Conservation (phyloP, 2,888 invertebrate species). For the Habrosyne pyritoides region DNA sequence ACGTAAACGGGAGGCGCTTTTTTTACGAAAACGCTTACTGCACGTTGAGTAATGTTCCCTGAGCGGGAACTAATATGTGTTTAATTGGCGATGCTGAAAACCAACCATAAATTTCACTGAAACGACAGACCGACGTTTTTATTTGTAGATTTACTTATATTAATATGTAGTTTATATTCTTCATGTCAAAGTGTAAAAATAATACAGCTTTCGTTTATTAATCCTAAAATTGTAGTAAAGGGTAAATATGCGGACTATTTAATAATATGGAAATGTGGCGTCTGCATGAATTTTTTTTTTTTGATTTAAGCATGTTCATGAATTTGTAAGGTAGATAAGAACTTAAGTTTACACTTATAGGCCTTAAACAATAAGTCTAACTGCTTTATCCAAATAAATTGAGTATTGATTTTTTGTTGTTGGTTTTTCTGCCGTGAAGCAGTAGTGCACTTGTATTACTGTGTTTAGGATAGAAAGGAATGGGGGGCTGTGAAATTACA, state of each 20-base stretch:
- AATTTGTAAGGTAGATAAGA: too few species aligned
- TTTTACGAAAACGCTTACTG: constrained; percentile 35
- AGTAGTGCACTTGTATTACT: too few species aligned
- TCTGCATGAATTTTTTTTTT: neutral
- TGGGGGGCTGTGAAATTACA: too few species aligned
- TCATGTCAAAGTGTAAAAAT: constrained; percentile 2
- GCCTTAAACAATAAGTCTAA: too few species aligned
- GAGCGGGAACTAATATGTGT: constrained; percentile 41
- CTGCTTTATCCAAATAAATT: too few species aligned
- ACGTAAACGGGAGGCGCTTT: constrained; percentile 37
- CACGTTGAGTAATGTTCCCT: constrained; percentile 44
- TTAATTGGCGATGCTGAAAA: constrained; percentile 41
- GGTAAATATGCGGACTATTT: neutral
- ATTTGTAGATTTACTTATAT: constrained; percentile 3
- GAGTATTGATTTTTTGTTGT: too few species aligned
- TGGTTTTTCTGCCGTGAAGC: too few species aligned
- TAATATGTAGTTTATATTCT: constrained; percentile 5
- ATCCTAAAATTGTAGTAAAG: neutral
- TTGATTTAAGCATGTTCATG: neutral
- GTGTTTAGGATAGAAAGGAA: too few species aligned
- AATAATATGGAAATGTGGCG: neutral
- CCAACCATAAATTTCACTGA: constrained; percentile 29
- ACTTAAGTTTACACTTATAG: too few species aligned
- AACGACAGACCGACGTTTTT: constrained; percentile 3
- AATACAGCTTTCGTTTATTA: neutral